Percentiles rank a stretch among this genome's conserved stretches.
Evolutionary conservation across 2,888 invertebrate species (phyloP).

Genomic region (Ectemnius lituratus): DNA sequence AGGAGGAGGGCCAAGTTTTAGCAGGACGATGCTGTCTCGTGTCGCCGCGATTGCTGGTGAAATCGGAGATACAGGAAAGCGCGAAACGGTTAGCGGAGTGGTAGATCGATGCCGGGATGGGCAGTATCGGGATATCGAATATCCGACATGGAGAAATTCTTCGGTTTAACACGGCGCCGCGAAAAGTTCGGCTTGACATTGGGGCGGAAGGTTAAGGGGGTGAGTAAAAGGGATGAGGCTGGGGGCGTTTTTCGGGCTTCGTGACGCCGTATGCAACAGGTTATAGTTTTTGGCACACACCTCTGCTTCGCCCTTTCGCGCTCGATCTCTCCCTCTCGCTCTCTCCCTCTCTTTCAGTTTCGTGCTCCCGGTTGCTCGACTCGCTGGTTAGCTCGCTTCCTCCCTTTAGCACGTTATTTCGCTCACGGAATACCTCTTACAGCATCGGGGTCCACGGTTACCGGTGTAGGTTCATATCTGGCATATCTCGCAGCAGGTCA

Average conservation of each 20-base stretch:
- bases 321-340: constrained; percentile 51
- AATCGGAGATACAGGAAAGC: constrained; percentile 27
- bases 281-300: constrained; percentile 77
- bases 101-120: constrained; percentile 44
- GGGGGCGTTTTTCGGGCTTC: constrained; percentile 75
- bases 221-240: constrained; percentile 67
- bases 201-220: constrained; percentile 42
- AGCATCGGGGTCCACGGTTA: constrained; percentile 20
- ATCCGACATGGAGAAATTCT: constrained; percentile 55
- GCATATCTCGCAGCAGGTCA: constrained; percentile 52
- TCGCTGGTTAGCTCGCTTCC: constrained; percentile 23
- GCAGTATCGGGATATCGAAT: constrained; percentile 56
- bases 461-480: constrained; percentile 48
- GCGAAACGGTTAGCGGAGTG: constrained; percentile 39
- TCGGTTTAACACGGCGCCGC: constrained; percentile 52
- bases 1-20: neutral
- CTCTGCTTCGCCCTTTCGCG: constrained; percentile 59
- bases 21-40: too few species aligned
- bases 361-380: constrained; percentile 15
- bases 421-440: constrained; percentile 44
- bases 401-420: constrained; percentile 40
- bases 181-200: constrained; percentile 52
- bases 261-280: constrained; percentile 75
- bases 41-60: neutral
- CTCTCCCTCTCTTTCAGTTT: constrained; percentile 25